Conservation (phyloP, 2,113 vertebrate species). For the Xiphorhynchus elegans region DNA sequence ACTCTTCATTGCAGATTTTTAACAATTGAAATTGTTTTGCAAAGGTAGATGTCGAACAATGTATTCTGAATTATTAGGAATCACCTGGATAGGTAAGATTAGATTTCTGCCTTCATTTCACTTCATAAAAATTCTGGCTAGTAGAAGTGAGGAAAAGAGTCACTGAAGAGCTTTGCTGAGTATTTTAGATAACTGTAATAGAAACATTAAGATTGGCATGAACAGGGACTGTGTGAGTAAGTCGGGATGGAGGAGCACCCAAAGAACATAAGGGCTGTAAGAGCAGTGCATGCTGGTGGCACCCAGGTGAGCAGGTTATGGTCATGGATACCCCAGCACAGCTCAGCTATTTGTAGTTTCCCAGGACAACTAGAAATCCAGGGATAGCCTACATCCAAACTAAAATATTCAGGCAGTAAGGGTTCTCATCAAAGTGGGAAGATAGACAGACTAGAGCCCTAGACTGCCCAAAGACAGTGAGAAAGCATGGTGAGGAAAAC, state of each 20-base stretch:
- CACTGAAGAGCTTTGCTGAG: background rate
- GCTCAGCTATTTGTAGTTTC: background rate
- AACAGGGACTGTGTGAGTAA: background rate
- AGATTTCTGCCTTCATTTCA: background rate
- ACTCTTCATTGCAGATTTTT: background rate
- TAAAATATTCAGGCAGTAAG: background rate
- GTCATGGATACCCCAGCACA: background rate
- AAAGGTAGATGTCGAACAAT: background rate
- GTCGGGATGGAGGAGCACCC: background rate
- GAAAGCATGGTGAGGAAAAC: background rate
- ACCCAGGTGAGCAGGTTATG: background rate
- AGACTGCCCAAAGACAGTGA: background rate
- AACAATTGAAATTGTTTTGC: background rate
- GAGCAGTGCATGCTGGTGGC: fast-evolving
- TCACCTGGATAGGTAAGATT: background rate
- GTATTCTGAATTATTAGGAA: background rate
- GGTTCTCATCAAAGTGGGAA: background rate
- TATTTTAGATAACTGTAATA: background rate
- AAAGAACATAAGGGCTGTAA: background rate
- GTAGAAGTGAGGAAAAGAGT: background rate
- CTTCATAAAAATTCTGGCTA: background rate
- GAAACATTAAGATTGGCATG: background rate
- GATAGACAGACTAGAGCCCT: background rate
- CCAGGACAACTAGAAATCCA: background rate
- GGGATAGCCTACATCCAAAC: background rate